A percentile compares a stretch with the other conserved stretches of the same genome.
Evolutionary conservation across 2,888 invertebrate species (phyloP).

Genomic region (Stenoptilia bipunctidactyla): DNA sequence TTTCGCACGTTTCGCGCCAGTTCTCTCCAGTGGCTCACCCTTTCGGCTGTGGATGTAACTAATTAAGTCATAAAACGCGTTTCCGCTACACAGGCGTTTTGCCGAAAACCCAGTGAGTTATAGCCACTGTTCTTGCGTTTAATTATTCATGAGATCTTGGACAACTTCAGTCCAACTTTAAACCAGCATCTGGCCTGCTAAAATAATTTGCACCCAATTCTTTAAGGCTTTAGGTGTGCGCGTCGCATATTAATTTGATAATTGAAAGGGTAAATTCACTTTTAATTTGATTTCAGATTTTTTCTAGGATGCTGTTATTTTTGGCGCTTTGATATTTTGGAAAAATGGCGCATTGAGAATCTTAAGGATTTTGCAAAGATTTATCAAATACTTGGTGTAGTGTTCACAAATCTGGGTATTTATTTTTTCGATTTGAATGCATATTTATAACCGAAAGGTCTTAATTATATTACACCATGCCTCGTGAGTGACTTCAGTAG

Average conservation of each 20-base stretch:
- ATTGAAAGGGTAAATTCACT: slow-evolving; percentile 10
- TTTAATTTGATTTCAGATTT: slow-evolving; percentile 10
- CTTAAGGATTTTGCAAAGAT: too few relatives aligned
- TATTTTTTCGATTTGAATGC: too few relatives aligned
- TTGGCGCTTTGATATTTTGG: not conserved
- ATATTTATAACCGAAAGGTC: too few relatives aligned
- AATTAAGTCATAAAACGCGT: slow-evolving; percentile 12
- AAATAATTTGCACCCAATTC: slow-evolving; percentile 52
- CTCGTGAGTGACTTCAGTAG: too few relatives aligned
- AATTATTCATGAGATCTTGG: slow-evolving; percentile 58
- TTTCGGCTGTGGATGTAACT: slow-evolving; percentile 5
- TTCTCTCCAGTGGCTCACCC: not conserved
- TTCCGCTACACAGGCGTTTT: slow-evolving; percentile 33
- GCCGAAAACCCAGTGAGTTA: slow-evolving; percentile 42
- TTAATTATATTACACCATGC: too few relatives aligned
- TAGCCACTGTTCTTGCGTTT: slow-evolving; percentile 44
- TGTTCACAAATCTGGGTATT: too few relatives aligned
- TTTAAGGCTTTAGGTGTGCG: slow-evolving; percentile 26
- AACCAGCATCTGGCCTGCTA: slow-evolving; percentile 45
- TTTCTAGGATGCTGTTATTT: slow-evolving; percentile 3
- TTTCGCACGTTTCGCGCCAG: not conserved
- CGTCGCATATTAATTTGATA: slow-evolving; percentile 24
- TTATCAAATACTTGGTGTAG: too few relatives aligned
- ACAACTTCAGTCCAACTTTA: slow-evolving; percentile 42
- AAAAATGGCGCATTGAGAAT: too few relatives aligned